Evolutionary conservation across 92 coral and sea anemone species (phyloP).

Genomic region (Paragorgia papillata): DNA sequence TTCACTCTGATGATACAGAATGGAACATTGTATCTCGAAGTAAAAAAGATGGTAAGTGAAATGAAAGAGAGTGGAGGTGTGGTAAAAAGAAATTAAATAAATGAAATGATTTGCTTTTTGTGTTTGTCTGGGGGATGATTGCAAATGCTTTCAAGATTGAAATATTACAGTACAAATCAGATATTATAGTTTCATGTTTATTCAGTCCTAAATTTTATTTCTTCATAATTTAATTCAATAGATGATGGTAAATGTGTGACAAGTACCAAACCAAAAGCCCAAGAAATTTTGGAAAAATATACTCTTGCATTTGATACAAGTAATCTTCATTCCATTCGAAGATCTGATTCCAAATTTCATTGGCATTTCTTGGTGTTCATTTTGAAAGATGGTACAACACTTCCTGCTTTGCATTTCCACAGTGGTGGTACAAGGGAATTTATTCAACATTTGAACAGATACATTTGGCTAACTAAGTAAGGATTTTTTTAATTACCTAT

Average conservation of each 20-base stretch:
- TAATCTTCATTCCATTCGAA: constrained; percentile 81
- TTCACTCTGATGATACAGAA: constrained; percentile 78
- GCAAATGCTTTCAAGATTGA: too few species aligned
- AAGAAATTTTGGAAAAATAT: constrained; percentile 57
- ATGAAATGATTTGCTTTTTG: too few species aligned
- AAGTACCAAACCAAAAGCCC: constrained; percentile 19
- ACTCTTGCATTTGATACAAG: constrained; percentile 80
- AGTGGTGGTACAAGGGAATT: constrained; percentile 91
- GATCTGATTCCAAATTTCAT: constrained; percentile 90
- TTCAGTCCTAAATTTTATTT: too few species aligned
- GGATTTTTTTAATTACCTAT: background rate
- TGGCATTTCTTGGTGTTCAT: constrained; percentile 98
- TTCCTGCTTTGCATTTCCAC: constrained; percentile 94
- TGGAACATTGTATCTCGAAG: constrained; percentile 91
- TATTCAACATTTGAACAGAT: constrained; percentile 81
- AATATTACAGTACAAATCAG: too few species aligned
- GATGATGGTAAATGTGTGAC: background rate
- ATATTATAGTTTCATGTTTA: too few species aligned
- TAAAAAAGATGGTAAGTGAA: constrained; percentile 51
- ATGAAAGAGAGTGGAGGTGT: too few species aligned
- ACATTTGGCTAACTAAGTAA: constrained; percentile 88
- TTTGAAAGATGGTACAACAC: constrained; percentile 86
- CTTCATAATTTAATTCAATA: too few species aligned
- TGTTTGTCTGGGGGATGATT: too few species aligned
- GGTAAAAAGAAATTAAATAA: too few species aligned